Conservation (phyloP, 2,888 invertebrate species). For the Sminthurinus aureus region DNA sequence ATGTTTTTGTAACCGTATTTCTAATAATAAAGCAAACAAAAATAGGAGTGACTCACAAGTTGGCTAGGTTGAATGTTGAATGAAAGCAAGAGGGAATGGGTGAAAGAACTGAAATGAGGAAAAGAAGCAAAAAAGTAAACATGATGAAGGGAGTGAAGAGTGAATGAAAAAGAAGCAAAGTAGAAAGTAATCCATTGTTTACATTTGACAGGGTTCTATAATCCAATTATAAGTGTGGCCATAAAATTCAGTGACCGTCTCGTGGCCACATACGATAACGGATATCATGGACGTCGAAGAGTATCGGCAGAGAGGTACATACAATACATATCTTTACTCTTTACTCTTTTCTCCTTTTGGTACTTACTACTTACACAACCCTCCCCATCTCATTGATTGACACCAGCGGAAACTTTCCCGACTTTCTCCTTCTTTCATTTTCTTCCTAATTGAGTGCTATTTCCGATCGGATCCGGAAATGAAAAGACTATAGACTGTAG, state of each 20-base stretch:
- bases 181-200: constrained; percentile 53
- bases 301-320: constrained; percentile 61
- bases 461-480: no score
- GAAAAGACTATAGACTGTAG: no score
- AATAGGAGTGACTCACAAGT: neutral
- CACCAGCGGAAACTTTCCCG: constrained; percentile 34
- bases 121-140: constrained; percentile 1
- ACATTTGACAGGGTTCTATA: constrained; percentile 59
- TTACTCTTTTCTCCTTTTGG: constrained; percentile 26
- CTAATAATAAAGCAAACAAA: no score
- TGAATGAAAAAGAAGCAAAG: neutral
- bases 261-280: constrained; percentile 46
- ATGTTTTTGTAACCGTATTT: no score
- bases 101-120: neutral
- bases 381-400: constrained; percentile 42
- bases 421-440: neutral
- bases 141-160: constrained; percentile 6
- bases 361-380: neutral
- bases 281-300: constrained; percentile 61
- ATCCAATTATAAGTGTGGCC: constrained; percentile 60
- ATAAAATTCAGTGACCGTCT: constrained; percentile 52
- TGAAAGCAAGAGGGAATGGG: neutral
- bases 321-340: no score
- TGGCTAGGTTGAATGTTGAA: neutral
- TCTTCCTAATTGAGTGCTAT: neutral